phyloP scores from a whole-genome alignment of 2,888 invertebrate species.

The Euspilapteryx auroguttella region DNA sequence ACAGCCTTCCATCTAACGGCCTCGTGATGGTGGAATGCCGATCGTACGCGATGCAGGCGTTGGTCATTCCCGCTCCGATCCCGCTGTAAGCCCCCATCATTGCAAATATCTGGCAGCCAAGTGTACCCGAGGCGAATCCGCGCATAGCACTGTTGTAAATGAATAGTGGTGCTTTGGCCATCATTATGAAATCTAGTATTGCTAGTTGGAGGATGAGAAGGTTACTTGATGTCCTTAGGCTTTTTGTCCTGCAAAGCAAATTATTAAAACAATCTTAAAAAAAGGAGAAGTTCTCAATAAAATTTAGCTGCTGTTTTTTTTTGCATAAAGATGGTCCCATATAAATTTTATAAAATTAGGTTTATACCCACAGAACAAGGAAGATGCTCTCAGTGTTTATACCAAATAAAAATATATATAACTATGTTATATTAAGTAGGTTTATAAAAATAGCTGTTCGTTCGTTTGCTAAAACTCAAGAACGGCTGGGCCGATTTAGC shows the following conservation, averaged over 20 bases:
- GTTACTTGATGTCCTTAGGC: slow-evolving; percentile 78
- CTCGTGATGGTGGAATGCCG: slow-evolving; percentile 71
- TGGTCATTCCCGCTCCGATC: slow-evolving; percentile 78
- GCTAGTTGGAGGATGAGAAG: slow-evolving; percentile 83
- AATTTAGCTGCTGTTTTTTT: too few species aligned
- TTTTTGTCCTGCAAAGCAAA: slow-evolving; percentile 66
- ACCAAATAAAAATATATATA: too few species aligned
- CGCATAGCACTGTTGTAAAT: slow-evolving; percentile 81
- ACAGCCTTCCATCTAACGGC: slow-evolving; percentile 81
- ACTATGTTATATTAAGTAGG: too few species aligned
- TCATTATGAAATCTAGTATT: slow-evolving; percentile 84
- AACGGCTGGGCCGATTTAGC: too few species aligned
- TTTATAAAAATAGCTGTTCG: too few species aligned
- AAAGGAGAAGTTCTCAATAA: too few species aligned
- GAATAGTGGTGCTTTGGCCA: slow-evolving; percentile 83
- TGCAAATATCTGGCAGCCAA: slow-evolving; percentile 77
- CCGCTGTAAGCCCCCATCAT: slow-evolving; percentile 78
- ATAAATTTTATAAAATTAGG: too few species aligned
- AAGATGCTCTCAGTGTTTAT: too few species aligned
- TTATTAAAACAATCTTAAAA: neutral
- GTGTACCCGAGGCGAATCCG: slow-evolving; percentile 73
- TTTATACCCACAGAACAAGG: too few species aligned
- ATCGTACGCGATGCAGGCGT: slow-evolving; percentile 85
- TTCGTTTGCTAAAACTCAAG: too few species aligned
- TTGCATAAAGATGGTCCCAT: too few species aligned